Evolutionary conservation across 2,888 invertebrate genomes (phyloP), one percentile per base, ranked within the genome.

Genomic region (Syrista parreyssii): DNA sequence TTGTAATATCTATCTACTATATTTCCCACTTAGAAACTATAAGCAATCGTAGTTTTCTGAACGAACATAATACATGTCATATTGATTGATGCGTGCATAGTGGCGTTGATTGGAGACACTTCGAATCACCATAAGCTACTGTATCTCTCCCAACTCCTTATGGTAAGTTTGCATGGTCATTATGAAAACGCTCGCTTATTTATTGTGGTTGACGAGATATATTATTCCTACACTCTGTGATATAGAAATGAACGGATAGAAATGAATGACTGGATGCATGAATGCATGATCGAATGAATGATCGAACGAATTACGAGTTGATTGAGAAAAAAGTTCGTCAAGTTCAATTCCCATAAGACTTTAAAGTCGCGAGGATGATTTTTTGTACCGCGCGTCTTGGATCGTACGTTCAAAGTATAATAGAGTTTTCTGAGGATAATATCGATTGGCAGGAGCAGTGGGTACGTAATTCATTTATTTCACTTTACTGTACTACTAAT

Each of bases 81-180:
- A 9, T 55, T 55, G 55, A 55, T 55, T 55, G 85, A 86, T 88
- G 89, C 89, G 88, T 86, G 85, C 87, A 86, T 90, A 90, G 90
- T 90, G 90, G 93, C 93, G 90, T 93, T 93, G 89, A 92, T 93
- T 89, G 93, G 93, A 90, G 93, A 92, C 83, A 93, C 93, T 90
- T 93, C 92, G 91, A 93, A 93, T 90, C 93, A 93, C 86, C 93
- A 93, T 91, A 93, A 92, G 90, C 92, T 93, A 87, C 93, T 93
- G 89, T 93, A 93, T 90, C 91, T 93, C 86, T 93, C 93, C 82
- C 93, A 93, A 92, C 92, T 93, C 85, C 92, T 92, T 79, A 88
- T 93, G 92, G 92, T 93, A 92, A 92, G 93, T 93, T 91, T 92
- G 90, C 90, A 90, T 90, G 90, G 72, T 79, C 72, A 72, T 78